phyloP scores from a whole-genome alignment of 2,888 invertebrate species.

The Hymenopus coronatus region DNA sequence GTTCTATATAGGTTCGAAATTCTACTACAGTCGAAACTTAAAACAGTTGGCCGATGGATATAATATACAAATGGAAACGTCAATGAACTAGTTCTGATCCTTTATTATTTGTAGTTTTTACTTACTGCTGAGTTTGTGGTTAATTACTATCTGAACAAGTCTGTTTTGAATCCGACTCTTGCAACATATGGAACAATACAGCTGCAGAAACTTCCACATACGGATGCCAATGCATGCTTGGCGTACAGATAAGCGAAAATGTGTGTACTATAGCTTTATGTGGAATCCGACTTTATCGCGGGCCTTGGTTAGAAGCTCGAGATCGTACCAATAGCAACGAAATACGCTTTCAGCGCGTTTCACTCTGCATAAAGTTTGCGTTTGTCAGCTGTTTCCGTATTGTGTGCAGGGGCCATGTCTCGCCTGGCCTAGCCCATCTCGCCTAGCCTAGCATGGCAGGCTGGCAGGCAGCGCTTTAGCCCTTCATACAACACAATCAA shows the following conservation, averaged over 20 bases:
- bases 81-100: no score
- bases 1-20: no score
- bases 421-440: not conserved
- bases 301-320: not conserved
- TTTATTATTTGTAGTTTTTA: no score
- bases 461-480: not conserved
- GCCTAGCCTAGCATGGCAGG: constrained; percentile 16
- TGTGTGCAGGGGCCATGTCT: not conserved
- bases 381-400: not conserved
- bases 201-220: not conserved
- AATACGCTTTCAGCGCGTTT: not conserved
- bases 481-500: constrained; percentile 28
- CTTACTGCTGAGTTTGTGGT: no score
- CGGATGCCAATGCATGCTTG: not conserved
- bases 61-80: no score
- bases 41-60: no score
- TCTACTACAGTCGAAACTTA: no score
- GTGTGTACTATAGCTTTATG: not conserved
- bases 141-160: no score
- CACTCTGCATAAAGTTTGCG: not conserved
- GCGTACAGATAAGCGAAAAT: not conserved
- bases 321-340: not conserved
- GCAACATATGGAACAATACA: no score
- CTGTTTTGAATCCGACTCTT: no score
- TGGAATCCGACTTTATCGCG: not conserved